Percentiles rank a stretch among this genome's conserved stretches.
Evolutionary conservation across 1,140 invertebrate genomes (phyloP).

Genomic region (Drosophila obscura): DNA sequence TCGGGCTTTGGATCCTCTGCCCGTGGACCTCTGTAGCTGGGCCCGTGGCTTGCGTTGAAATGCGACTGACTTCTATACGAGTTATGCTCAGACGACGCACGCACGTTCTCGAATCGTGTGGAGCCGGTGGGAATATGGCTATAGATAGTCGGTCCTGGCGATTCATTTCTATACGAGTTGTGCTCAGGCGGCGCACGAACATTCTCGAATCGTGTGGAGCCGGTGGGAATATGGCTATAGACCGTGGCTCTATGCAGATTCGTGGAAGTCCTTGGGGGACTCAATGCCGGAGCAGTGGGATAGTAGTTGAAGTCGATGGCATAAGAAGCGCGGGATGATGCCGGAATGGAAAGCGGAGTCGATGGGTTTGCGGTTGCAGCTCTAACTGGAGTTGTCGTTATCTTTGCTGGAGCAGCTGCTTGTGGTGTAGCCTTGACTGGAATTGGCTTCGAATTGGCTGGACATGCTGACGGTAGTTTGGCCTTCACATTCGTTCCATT

Average conservation of each 20-base stretch:
- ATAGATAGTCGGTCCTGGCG: slow-evolving; percentile 10
- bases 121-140: slow-evolving; percentile 29
- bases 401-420: too few species aligned
- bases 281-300: too few species aligned
- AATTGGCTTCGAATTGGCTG: background rate
- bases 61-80: slow-evolving; percentile 10
- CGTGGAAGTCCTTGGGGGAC: background rate
- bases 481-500: background rate
- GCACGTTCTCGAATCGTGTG: slow-evolving; percentile 19
- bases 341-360: too few species aligned
- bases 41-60: background rate
- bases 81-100: slow-evolving; percentile 12
- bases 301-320: too few species aligned
- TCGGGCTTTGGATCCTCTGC: background rate
- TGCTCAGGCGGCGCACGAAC: background rate
- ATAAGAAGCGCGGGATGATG: too few species aligned
- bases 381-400: too few species aligned
- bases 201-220: slow-evolving; percentile 18
- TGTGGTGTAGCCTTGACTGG: background rate
- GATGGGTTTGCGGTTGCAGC: too few species aligned
- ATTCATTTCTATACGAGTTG: slow-evolving; percentile 4
- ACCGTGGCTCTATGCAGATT: background rate
- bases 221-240: slow-evolving; percentile 43
- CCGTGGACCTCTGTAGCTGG: too few species aligned
- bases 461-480: background rate